These are phyloP conservation scores for Parnassius apollo DNA, from an alignment of 2,888 invertebrate species.

Conservation along the genomic window DNA sequence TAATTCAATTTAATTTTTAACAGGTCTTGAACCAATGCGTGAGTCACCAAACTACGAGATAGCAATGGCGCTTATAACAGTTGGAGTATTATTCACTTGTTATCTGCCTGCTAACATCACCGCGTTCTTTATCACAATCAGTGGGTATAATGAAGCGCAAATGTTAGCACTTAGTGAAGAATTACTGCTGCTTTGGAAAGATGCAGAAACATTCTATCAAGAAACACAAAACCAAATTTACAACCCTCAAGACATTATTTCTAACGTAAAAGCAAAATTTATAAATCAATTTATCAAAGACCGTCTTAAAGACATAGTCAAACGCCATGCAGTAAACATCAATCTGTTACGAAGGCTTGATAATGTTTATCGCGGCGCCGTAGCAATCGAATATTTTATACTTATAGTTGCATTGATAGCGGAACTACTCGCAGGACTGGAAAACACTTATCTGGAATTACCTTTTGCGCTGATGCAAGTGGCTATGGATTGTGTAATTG, in stretches of 20 bases:
- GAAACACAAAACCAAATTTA: slow-evolving; percentile 6
- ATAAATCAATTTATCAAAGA: slow-evolving; percentile 43
- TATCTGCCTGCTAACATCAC: slow-evolving; percentile 46
- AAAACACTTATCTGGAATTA: slow-evolving; percentile 51
- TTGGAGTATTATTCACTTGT: slow-evolving; percentile 38
- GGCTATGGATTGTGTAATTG: slow-evolving; percentile 53
- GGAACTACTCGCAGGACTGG: slow-evolving; percentile 54
- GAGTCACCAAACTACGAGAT: slow-evolving; percentile 56
- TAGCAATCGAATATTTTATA: slow-evolving; percentile 49
- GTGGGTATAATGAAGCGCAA: slow-evolving; percentile 55
- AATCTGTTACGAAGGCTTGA: slow-evolving; percentile 42
- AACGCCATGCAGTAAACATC: slow-evolving; percentile 44
- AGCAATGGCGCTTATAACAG: slow-evolving; percentile 33
- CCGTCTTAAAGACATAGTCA: slow-evolving; percentile 41
- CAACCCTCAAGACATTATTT: not conserved
- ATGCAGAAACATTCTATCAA: slow-evolving; percentile 35
- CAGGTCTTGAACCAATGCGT: slow-evolving; percentile 56
- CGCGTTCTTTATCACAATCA: slow-evolving; percentile 44
- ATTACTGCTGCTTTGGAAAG: slow-evolving; percentile 44
- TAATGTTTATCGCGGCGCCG: slow-evolving; percentile 42
- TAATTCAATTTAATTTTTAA: slow-evolving; percentile 2
- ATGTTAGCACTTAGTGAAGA: slow-evolving; percentile 52
- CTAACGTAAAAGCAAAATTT: slow-evolving; percentile 20
- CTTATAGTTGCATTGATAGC: slow-evolving; percentile 48
- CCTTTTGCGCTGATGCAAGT: slow-evolving; percentile 52